Base-by-base conservation (phyloP, 1,140 invertebrate genomes). In the Copidosoma floridanum region DNA sequence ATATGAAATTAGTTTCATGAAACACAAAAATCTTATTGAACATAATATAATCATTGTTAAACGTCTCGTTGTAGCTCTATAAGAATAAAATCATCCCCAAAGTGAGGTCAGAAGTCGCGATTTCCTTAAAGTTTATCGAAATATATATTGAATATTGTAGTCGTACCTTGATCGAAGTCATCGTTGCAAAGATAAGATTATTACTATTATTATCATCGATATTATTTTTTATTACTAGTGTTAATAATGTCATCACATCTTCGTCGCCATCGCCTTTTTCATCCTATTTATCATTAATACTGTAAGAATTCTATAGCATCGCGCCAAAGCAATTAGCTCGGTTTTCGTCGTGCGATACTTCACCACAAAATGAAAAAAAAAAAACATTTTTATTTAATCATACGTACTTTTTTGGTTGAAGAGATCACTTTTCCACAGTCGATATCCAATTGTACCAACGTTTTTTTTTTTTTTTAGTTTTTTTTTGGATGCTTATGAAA, bases 11-110 rank as follows among this genome's bases (percentile, higher is more conserved):
- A 24, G 10, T 46, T 23, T 14, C 47, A 16, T 18, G 37, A 51
- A 23, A n/a, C 23, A 18, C 21, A 18, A 51, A 51, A 16, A 35
- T 52, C 48, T n/a, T 41, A 29, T 59, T 53, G 23, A 53, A 53
- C 16, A 29, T 35, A 20, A 52, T 37, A 53, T 59, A 46, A 53
- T 53, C 16, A 37, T 37, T 59, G 54, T 57, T 57, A 35, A 52
- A 52, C 37, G 38, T 59, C 40, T 52, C 40, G 40, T 52, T 46
- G 24, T 53, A 59, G 57, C 47, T 58, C 26, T 58, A 16, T 58
- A 50, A 41, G 37, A 29, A 14, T 46, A 46, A 20, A 40, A 57
- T 57, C 54, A 47, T 57, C 54, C 54, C 38, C 54, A 47, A 47
- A 57, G 24, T 50, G 35, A 57, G 54, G 43, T 56, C 54, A 57